Conservation (phyloP, 2,888 invertebrate genomes). For the Polia nebulosa region DNA sequence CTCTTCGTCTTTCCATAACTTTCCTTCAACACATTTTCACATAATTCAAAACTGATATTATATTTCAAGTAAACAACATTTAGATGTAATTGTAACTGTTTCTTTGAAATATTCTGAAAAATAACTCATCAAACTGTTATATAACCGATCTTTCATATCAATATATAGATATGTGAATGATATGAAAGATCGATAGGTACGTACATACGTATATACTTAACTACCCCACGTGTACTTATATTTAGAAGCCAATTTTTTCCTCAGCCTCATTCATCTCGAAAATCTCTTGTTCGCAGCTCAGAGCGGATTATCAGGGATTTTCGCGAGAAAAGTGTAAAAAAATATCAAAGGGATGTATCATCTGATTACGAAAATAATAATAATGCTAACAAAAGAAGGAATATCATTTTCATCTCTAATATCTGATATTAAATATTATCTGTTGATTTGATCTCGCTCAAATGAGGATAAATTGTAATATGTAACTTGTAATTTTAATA, state of each 20-base stretch:
- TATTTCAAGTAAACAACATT: too few species aligned
- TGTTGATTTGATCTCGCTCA: slow-evolving; percentile 4
- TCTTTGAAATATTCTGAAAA: too few species aligned
- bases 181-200: too few species aligned
- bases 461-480: not conserved
- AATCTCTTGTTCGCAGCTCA: slow-evolving; percentile 31
- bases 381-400: not conserved
- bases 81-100: too few species aligned
- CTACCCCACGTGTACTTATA: slow-evolving; percentile 24
- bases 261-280: slow-evolving; percentile 32
- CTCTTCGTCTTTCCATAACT: too few species aligned
- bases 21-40: too few species aligned
- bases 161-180: too few species aligned
- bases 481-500: too few species aligned
- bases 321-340: slow-evolving; percentile 25
- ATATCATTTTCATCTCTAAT: not conserved
- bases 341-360: slow-evolving; percentile 37
- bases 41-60: too few species aligned
- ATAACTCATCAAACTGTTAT: too few species aligned
- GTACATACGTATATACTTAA: not conserved
- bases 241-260: slow-evolving; percentile 42
- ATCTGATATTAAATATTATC: slow-evolving; percentile 8
- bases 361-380: slow-evolving; percentile 25
- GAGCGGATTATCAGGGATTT: slow-evolving; percentile 41
- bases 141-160: slow-evolving; percentile 1